Evolutionary conservation across 2,113 vertebrate species (phyloP).

Genomic region (Channa argus): DNA sequence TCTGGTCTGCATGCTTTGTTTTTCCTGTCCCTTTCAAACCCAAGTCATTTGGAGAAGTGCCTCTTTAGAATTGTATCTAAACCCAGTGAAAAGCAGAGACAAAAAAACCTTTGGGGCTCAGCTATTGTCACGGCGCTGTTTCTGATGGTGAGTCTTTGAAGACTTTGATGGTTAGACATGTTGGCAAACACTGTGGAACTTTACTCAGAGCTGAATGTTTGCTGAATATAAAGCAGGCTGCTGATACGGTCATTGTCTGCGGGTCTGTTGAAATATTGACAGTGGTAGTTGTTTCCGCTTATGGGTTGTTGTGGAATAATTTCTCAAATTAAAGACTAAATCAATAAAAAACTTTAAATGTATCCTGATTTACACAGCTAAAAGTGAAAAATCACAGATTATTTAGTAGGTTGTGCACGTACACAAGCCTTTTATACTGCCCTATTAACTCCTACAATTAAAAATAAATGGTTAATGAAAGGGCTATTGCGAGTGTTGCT

Average conservation of each 20-base stretch:
- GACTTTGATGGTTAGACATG: constrained; percentile 36
- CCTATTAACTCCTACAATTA: constrained; percentile 56
- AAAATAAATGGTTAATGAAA: constrained; percentile 54
- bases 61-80: constrained; percentile 39
- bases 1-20: constrained; percentile 49
- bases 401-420: constrained; percentile 26
- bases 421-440: constrained; percentile 5
- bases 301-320: constrained; percentile 2
- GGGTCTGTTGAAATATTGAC: constrained; percentile 18
- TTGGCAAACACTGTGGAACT: constrained; percentile 27
- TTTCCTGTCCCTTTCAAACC: constrained; percentile 43
- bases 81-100: constrained; percentile 22
- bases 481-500: background rate
- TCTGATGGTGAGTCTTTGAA: constrained; percentile 21
- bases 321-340: constrained; percentile 35
- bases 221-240: constrained; percentile 23
- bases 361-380: too few species aligned
- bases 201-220: background rate
- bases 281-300: constrained; percentile 17
- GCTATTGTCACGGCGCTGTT: constrained; percentile 6
- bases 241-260: constrained; percentile 17
- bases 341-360: constrained; percentile 22
- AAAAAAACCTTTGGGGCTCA: background rate
- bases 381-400: too few species aligned
- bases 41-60: constrained; percentile 49